Base-by-base conservation (phyloP, 1,140 invertebrate genomes). In the Psix sp. region DNA sequence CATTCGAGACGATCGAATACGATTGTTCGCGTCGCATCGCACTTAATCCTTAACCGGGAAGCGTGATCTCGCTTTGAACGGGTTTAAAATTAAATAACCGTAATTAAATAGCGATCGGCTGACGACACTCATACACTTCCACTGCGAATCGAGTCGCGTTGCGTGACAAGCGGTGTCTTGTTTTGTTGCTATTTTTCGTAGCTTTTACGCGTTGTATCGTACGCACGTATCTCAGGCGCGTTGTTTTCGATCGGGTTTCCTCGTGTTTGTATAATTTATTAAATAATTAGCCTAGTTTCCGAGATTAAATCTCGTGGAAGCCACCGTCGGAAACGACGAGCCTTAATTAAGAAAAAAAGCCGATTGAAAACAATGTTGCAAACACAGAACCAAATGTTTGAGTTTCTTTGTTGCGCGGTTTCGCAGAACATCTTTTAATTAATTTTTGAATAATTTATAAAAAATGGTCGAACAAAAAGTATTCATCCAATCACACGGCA, bases 91-190 rank as follows among this genome's bases (percentile, higher is more conserved):
- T 63, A 74, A 48, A 74, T 59, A 52, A 20, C 56, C 38, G 43
- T 74, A 63, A 74, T 74, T 74, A 74, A 51, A 63, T 68, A 56
- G 57, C 35, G 51, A 26, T 29, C 38, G n/a, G 71, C 71, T 63
- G 63, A 68, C 71, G 56, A 67, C 51, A 74, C 43, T 39, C 43
- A 42, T 51, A 43, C 36, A 57, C 24, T 51, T 67, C 51, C 63
- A 67, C 71, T 67, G 62, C 56, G 40, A 62, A 62, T 54, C 26
- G 48, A 63, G n/a, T 62, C 49, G 36, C 14, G 11, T 62, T 35
- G 26, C 49, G 66, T 70, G 66, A 54, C 56, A 56, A 33, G 17
- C 17, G 9, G n/a, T 10, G 31, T 42, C n/a, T 43, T 16, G 21
- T 18, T 54, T 46, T 45, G 4, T 13, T 7, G 7, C 16, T 51